Conservation (phyloP, 2,113 vertebrate genomes). For the Tragelaphus scriptus region DNA sequence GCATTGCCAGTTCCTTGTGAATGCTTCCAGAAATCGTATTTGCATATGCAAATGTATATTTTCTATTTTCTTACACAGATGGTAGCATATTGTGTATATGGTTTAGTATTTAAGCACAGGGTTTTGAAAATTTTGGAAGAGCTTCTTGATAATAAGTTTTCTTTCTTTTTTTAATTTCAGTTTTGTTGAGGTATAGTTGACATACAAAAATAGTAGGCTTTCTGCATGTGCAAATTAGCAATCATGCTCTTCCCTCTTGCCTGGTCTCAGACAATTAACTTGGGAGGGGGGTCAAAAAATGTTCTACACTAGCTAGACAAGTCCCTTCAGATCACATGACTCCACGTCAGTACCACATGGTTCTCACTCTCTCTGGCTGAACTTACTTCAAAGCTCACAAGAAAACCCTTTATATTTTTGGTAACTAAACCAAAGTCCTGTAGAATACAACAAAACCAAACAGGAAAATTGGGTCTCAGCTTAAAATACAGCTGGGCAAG, state of each 20-base stretch:
- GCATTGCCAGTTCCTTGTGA: not conserved
- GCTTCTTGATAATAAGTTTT: not conserved
- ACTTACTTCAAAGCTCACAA: constrained; percentile 1
- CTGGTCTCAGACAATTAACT: not conserved
- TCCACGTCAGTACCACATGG: not conserved
- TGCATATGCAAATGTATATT: constrained; percentile 21
- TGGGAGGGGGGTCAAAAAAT: not conserved
- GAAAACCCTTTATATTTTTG: constrained; percentile 38
- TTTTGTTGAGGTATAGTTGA: not conserved
- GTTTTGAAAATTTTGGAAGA: constrained; percentile 13
- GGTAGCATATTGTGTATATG: not conserved
- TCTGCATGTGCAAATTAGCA: not conserved
- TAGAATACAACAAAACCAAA: constrained; percentile 50
- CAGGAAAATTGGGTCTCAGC: constrained; percentile 49
- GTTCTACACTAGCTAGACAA: not conserved
- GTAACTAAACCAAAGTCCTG: constrained; percentile 44
- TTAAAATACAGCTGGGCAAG: constrained; percentile 64
- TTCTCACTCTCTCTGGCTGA: not conserved
- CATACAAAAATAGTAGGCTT: not conserved
- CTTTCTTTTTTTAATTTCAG: not conserved
- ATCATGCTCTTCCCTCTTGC: not conserved
- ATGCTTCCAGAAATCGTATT: constrained; percentile 32
- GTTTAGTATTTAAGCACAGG: not conserved
- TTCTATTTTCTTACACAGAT: constrained; percentile 28
- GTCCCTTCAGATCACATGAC: not conserved